A percentile compares a stretch with the other conserved stretches of the same genome.
phyloP scores from a whole-genome alignment of 2,113 vertebrate species.

The Struthio camelus region DNA sequence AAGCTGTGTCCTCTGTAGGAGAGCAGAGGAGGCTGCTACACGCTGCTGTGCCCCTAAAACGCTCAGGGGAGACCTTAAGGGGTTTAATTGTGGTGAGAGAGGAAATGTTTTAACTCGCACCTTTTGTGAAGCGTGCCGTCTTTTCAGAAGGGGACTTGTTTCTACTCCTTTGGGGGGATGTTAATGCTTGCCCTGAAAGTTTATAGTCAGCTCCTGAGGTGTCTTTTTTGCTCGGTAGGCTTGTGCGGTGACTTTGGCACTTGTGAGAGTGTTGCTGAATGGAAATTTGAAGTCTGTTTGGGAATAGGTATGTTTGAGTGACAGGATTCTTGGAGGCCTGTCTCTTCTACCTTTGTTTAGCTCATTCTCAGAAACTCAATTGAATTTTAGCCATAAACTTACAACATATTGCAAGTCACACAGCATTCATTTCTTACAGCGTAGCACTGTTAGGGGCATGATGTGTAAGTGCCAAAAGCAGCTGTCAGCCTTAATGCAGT shows the following conservation, averaged over 20 bases:
- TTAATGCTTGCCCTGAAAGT: not conserved
- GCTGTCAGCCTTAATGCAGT: fast-evolving
- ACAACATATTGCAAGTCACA: not conserved
- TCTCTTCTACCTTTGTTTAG: not conserved
- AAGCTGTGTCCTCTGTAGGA: not conserved
- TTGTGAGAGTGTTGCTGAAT: not conserved
- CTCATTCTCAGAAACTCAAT: not conserved
- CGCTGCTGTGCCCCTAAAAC: not conserved
- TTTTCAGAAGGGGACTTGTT: not conserved
- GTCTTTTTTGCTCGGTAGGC: not conserved
- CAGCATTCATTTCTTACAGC: not conserved
- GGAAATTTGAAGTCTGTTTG: not conserved
- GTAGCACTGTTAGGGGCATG: fast-evolving
- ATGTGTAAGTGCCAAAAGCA: not conserved
- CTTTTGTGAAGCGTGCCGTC: not conserved
- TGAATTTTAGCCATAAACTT: not conserved
- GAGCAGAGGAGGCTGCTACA: not conserved
- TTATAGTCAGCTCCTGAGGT: not conserved
- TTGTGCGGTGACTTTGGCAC: not conserved
- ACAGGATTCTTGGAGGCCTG: not conserved
- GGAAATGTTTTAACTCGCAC: too few species aligned
- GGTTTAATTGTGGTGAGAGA: not conserved
- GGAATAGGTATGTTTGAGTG: not conserved
- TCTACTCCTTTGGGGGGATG: not conserved
- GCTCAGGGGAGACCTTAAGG: not conserved